Evolutionary conservation across 1,140 invertebrate genomes (phyloP).

Genomic region (Pogonognathellus flavescens): DNA sequence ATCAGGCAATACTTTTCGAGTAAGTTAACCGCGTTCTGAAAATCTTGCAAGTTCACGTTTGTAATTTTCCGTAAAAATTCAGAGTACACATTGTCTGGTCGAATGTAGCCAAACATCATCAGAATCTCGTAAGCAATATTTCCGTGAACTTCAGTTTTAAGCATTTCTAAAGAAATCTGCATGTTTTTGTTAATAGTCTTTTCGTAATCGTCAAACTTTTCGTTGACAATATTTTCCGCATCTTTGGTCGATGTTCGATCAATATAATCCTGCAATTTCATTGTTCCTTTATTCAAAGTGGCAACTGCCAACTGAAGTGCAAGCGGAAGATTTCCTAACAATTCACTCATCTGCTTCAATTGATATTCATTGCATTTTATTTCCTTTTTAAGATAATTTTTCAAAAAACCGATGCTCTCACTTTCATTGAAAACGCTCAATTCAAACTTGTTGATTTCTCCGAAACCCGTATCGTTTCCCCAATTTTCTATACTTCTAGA

Average conservation of each 20-base stretch:
- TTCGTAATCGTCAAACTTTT: neutral
- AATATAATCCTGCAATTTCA: neutral
- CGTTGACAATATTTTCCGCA: neutral
- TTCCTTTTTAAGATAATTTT: neutral
- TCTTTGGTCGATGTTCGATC: neutral
- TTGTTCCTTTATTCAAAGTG: neutral
- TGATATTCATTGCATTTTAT: neutral
- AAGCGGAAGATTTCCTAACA: neutral
- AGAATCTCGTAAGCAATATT: neutral
- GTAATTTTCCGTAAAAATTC: neutral
- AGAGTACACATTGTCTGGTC: neutral
- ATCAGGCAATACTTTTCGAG: neutral
- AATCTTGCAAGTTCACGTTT: neutral
- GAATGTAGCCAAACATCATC: neutral
- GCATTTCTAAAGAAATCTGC: neutral
- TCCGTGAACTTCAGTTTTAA: neutral
- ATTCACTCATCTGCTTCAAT: neutral
- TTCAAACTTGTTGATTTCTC: neutral
- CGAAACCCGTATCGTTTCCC: neutral
- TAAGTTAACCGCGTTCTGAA: neutral
- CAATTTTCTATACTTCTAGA: neutral
- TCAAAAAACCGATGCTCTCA: neutral
- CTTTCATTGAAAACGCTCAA: too few species aligned
- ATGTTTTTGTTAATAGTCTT: neutral
- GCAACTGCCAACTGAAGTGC: neutral